A percentile compares a stretch with the other conserved stretches of the same genome.
Conservation (phyloP, 2,888 invertebrate species). For the Amblyteles armatorius region DNA sequence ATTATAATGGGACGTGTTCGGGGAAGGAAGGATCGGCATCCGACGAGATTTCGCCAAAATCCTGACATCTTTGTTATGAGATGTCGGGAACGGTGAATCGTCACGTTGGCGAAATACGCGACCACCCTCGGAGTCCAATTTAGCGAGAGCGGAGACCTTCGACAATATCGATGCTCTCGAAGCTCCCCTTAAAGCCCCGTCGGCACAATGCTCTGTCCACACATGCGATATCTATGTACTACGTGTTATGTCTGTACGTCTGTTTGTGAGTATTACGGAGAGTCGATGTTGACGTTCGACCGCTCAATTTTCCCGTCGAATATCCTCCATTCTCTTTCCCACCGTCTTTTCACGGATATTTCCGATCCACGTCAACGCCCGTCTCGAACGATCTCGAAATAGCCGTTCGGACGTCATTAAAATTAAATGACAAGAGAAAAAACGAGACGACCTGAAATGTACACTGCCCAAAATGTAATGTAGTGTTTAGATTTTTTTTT, state of each 20-base stretch:
- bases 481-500: too few relatives aligned
- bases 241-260: background rate
- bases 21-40: background rate
- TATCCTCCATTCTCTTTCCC: background rate
- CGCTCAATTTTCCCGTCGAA: background rate
- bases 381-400: background rate
- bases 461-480: too few relatives aligned
- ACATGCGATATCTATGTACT: background rate
- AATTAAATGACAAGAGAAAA: background rate
- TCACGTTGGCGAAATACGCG: conserved; percentile 71
- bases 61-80: conserved; percentile 49
- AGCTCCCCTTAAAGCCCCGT: conserved; percentile 24
- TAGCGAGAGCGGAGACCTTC: conserved; percentile 66
- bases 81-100: conserved; percentile 60
- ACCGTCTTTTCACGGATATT: background rate
- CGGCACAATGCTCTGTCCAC: background rate
- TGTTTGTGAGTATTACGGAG: background rate
- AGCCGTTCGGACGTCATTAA: background rate
- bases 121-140: conserved; percentile 74
- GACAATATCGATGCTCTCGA: conserved; percentile 39
- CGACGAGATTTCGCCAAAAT: conserved; percentile 9
- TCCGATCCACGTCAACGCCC: background rate
- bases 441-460: too few relatives aligned
- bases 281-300: background rate
- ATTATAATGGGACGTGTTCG: conserved; percentile 1